Evolutionary conservation across 2,797 vertebrate species (phyloP).

Genomic region (Amniataba percoides): DNA sequence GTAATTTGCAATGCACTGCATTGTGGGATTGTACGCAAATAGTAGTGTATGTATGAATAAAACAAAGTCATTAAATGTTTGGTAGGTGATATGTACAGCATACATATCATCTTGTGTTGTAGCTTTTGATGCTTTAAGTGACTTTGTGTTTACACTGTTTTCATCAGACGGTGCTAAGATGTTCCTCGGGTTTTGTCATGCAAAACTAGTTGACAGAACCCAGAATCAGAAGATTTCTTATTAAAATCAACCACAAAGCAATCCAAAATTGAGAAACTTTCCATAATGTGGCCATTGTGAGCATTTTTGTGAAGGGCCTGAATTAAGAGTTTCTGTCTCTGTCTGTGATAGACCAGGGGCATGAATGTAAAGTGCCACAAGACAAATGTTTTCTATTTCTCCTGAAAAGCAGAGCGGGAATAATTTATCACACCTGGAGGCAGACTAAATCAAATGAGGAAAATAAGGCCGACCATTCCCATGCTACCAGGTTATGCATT

Average conservation of each 20-base stretch:
- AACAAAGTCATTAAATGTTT: background rate
- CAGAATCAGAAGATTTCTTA: conserved; percentile 15
- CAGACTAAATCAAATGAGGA: conserved; percentile 74
- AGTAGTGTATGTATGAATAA: background rate
- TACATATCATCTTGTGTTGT: too few species aligned
- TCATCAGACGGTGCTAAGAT: too few species aligned
- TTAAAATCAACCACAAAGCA: conserved; percentile 17
- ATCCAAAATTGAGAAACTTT: conserved; percentile 16
- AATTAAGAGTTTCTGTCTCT: conserved; percentile 53
- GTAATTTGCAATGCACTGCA: background rate
- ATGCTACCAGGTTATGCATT: conserved; percentile 64
- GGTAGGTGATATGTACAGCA: background rate
- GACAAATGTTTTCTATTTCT: conserved; percentile 78
- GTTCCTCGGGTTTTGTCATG: background rate
- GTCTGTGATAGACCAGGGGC: conserved; percentile 38
- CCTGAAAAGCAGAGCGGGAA: conserved; percentile 55
- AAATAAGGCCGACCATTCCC: conserved; percentile 61
- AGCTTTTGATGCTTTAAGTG: too few species aligned
- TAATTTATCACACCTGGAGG: conserved; percentile 71
- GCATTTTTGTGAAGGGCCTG: conserved; percentile 41
- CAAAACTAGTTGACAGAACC: background rate
- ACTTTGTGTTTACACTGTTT: too few species aligned
- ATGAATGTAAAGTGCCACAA: conserved; percentile 62
- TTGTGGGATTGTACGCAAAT: too few species aligned
- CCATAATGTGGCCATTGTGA: conserved; percentile 1